These are phyloP conservation scores for Ectemnius lituratus DNA, from an alignment of 2,888 invertebrate species.

Conservation along the genomic window DNA sequence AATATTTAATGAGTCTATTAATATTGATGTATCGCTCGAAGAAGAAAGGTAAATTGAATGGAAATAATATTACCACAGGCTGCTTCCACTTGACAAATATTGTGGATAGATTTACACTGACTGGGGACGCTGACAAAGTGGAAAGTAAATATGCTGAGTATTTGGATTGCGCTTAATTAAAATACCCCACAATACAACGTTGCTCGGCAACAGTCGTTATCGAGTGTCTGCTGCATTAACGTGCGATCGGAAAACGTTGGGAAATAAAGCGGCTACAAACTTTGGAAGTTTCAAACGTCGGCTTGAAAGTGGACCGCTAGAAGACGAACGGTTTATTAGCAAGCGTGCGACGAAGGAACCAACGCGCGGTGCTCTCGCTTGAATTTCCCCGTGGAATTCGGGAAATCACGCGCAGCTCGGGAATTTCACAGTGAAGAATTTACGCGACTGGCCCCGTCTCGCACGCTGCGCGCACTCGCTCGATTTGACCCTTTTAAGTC, in stretches of 20 bases:
- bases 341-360: neutral
- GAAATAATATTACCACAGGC: too few relatives aligned
- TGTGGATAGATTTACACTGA: neutral
- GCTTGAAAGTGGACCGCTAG: too few relatives aligned
- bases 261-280: too few relatives aligned
- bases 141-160: neutral
- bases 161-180: neutral
- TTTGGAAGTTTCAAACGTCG: too few relatives aligned
- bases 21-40: too few relatives aligned
- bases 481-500: conserved; percentile 9
- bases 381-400: conserved; percentile 66
- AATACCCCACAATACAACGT: neutral
- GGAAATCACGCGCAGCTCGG: conserved; percentile 48
- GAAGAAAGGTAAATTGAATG: too few relatives aligned
- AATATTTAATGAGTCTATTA: too few relatives aligned
- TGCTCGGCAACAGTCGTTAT: too few relatives aligned
- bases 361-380: conserved; percentile 29
- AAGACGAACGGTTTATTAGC: neutral
- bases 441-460: conserved; percentile 23
- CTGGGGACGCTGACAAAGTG: neutral
- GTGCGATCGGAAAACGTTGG: too few relatives aligned
- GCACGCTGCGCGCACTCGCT: too few relatives aligned
- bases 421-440: conserved; percentile 41
- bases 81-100: too few relatives aligned
- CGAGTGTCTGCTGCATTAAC: too few relatives aligned